Percentiles rank a stretch among this genome's conserved stretches.
phyloP scores from a whole-genome alignment of 2,797 vertebrate species.

The Phrynocephalus forsythii region DNA sequence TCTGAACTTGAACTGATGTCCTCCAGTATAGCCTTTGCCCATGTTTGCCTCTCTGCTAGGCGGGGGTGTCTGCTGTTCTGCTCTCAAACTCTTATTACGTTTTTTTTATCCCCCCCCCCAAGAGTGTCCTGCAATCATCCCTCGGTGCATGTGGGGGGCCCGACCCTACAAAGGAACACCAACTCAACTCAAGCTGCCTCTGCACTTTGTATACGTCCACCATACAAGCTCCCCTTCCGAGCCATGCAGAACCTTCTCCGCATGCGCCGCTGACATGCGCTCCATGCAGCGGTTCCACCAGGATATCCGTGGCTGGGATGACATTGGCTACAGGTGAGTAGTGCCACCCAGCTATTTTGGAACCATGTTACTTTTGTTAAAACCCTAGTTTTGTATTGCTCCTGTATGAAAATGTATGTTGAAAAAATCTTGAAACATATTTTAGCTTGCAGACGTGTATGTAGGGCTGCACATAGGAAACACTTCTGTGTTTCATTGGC shows the following conservation, averaged over 20 bases:
- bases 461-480: no score
- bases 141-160: conserved; percentile 89
- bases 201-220: conserved; percentile 86
- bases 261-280: conserved; percentile 85
- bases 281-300: conserved; percentile 92
- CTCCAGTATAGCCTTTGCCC: background rate
- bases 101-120: background rate
- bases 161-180: conserved; percentile 84
- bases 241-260: conserved; percentile 81
- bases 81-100: background rate
- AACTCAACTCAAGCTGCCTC: conserved; percentile 78
- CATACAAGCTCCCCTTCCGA: conserved; percentile 80
- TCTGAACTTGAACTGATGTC: background rate
- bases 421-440: no score
- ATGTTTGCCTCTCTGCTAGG: no score
- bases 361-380: no score
- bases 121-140: conserved; percentile 88
- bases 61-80: background rate
- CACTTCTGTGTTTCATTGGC: no score
- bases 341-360: no score
- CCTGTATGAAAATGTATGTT: no score
- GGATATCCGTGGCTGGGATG: conserved; percentile 82
- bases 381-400: no score
- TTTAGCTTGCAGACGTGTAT: no score
- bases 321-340: conserved; percentile 91